A percentile compares a stretch with the other conserved stretches of the same genome.
These are phyloP conservation scores for Cherax quadricarinatus DNA, from an alignment of 1,140 invertebrate species.

Conservation along the genomic window DNA sequence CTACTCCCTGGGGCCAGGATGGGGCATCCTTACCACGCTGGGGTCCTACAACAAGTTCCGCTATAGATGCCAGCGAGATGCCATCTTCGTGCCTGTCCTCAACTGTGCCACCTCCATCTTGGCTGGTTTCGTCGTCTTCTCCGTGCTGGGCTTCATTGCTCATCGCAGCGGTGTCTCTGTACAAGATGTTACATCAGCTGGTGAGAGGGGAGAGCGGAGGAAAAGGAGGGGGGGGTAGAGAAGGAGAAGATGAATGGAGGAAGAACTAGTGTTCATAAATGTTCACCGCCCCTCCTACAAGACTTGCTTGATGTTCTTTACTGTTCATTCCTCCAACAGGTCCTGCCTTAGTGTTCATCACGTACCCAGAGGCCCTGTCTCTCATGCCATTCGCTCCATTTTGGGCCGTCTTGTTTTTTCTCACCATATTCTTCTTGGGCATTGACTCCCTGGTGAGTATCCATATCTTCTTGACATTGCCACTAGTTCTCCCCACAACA, in stretches of 20 bases:
- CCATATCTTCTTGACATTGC: too few relatives aligned
- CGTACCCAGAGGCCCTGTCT: slow-evolving; percentile 80
- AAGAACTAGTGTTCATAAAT: neutral
- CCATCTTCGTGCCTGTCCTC: slow-evolving; percentile 67
- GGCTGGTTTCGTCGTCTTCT: slow-evolving; percentile 77
- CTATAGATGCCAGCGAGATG: slow-evolving; percentile 63
- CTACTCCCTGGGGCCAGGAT: slow-evolving; percentile 89
- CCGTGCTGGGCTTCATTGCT: slow-evolving; percentile 82
- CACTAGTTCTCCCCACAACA: too few relatives aligned
- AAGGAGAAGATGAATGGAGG: neutral
- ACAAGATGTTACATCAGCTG: slow-evolving; percentile 66
- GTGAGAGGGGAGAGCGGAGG: slow-evolving; percentile 27
- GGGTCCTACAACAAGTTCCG: slow-evolving; percentile 85
- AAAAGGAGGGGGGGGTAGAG: neutral
- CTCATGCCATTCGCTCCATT: slow-evolving; percentile 78
- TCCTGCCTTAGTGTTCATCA: slow-evolving; percentile 79
- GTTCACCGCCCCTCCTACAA: too few relatives aligned
- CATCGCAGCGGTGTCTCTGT: slow-evolving; percentile 81
- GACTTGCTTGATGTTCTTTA: too few relatives aligned
- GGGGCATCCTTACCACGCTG: slow-evolving; percentile 88
- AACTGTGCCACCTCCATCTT: slow-evolving; percentile 72
- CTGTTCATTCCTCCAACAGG: slow-evolving; percentile 72
- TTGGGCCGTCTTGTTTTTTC: slow-evolving; percentile 80
- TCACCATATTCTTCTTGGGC: slow-evolving; percentile 77
- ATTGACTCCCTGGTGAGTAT: slow-evolving; percentile 73